A percentile compares a stretch with the other conserved stretches of the same genome.
phyloP scores from a whole-genome alignment of 1,140 invertebrate genomes.

The Nixonia krombeini region DNA sequence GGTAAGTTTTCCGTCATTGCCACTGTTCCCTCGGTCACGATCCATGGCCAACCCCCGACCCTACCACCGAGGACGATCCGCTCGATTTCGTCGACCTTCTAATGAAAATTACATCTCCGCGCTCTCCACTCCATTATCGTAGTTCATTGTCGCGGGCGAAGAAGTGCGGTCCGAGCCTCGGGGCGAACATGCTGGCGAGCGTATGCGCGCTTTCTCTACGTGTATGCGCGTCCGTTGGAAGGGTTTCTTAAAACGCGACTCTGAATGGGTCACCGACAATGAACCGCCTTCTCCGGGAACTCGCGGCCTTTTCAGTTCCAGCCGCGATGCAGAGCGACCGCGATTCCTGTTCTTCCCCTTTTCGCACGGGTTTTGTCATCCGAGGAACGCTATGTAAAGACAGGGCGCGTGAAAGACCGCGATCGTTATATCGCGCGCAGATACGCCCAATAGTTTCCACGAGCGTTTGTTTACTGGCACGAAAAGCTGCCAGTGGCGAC shows the following conservation, averaged over 20 bases:
- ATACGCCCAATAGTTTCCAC: conserved; percentile 22
- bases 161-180: too few species aligned
- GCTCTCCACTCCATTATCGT: too few species aligned
- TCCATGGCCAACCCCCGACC: too few species aligned
- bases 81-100: too few species aligned
- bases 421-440: conserved; percentile 22
- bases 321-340: background rate
- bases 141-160: too few species aligned
- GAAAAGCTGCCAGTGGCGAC: conserved; percentile 21
- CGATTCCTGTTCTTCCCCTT: conserved; percentile 9
- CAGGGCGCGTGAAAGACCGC: conserved; percentile 23
- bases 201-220: too few species aligned
- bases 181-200: too few species aligned
- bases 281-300: conserved; percentile 2
- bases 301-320: conserved; percentile 7
- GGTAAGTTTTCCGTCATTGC: conserved; percentile 61
- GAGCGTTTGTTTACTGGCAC: conserved; percentile 35
- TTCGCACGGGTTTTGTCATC: conserved; percentile 16
- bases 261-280: conserved; percentile 18
- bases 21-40: too few species aligned
- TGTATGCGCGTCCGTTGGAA: conserved; percentile 1
- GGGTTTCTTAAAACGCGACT: conserved; percentile 23
- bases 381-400: conserved; percentile 21
- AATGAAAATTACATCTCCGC: too few species aligned
- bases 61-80: too few species aligned